These are phyloP conservation scores for Diploscapter pachys DNA, from an alignment of 1,140 invertebrate species.

Conservation along the genomic window DNA sequence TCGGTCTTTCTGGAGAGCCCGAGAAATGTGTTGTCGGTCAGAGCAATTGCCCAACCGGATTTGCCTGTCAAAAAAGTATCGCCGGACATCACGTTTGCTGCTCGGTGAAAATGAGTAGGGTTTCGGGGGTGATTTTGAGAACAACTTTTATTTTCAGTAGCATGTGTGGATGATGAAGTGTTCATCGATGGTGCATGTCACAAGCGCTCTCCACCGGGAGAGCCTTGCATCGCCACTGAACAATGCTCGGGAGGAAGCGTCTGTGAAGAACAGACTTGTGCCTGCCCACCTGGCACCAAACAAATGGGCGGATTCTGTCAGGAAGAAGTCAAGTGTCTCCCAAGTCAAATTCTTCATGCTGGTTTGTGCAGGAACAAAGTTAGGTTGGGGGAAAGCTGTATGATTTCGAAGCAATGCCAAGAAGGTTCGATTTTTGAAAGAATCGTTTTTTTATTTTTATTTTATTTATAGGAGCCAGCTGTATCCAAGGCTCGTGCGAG, in stretches of 20 bases:
- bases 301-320: constrained; percentile 34
- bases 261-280: constrained; percentile 23
- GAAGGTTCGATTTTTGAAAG: constrained; percentile 5
- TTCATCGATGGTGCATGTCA: constrained; percentile 31
- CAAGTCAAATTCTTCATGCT: constrained; percentile 25
- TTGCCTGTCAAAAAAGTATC: constrained; percentile 30
- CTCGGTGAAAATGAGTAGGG: constrained; percentile 2
- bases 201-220: constrained; percentile 19
- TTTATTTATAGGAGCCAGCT: neutral
- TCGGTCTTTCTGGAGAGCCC: constrained; percentile 35
- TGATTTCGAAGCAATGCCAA: constrained; percentile 18
- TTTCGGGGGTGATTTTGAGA: too few species aligned
- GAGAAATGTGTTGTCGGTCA: constrained; percentile 37
- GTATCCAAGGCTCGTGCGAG: constrained; percentile 31
- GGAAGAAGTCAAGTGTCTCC: constrained; percentile 18
- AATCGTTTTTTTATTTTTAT: neutral
- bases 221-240: constrained; percentile 13
- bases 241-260: constrained; percentile 35
- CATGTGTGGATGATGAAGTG: constrained; percentile 22
- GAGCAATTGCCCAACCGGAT: constrained; percentile 35
- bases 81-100: constrained; percentile 29
- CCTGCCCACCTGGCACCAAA: constrained; percentile 19
- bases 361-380: constrained; percentile 22
- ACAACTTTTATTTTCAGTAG: neutral
- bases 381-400: constrained; percentile 18